Evolutionary conservation across 2,797 vertebrate genomes (phyloP), one percentile per base, ranked within the genome.

Genomic region (Pangasius mekongensis): DNA sequence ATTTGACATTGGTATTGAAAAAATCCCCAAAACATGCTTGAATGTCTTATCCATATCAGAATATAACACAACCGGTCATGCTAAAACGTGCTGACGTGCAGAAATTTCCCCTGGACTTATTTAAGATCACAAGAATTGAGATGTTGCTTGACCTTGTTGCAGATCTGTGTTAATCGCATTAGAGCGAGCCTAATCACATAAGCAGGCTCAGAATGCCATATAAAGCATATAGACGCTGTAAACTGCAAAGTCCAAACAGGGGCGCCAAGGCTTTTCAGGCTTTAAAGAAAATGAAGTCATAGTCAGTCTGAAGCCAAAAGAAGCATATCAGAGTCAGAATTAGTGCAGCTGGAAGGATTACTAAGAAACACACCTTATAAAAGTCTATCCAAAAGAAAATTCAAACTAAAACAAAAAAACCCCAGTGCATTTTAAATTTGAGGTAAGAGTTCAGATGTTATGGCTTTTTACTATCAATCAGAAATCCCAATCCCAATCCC

Each of bases 151-250:
- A 92, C 92, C 92, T 94, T 88, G 86, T 76, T 87, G 91, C 76
- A 54, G 33, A 84, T 85, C 90, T 91, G 74, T 83, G 87, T 69
- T 93, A 93, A 94, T 92, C 83, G 3, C 58, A 82, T 94, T 92
- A 92, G 80, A 6, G n/a, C 90, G 87, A 91, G 89, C 74, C 89
- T 91, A 92, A 95, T 93, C 91, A 82, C 91, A 92, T 88, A 88
- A 91, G 87, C 89, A 90, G 90, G 76, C 76, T 47, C 81, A 69
- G 27, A 66, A 85, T 84, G 89, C 60, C 82, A 52, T 30, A 83
- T 47, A 49, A 83, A 66, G 60, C 39, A 30, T 30, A 83, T 30
- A 49, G 60, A 66, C 4, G 60, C 39, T 30, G 27, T 83, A 64
- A 83, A 22, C 9, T 60, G 18, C 54, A 82, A 84, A 33, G 71